These are phyloP conservation scores for Pachyrhynchus sulphureomaculatus DNA, from an alignment of 1,140 invertebrate genomes.

Conservation along the genomic window DNA sequence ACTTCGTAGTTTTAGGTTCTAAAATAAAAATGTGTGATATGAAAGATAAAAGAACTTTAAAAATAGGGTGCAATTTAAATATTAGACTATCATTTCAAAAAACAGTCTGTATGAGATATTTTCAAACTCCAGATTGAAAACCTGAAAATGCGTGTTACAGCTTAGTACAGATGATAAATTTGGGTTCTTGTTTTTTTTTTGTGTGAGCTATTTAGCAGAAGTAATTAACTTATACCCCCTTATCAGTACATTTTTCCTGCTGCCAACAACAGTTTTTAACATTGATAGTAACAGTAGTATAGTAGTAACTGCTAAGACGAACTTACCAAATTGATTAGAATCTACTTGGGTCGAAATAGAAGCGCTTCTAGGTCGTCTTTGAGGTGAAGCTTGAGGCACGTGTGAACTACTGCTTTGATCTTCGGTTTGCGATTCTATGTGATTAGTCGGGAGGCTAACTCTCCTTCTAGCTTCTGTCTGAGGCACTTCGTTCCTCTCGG, in stretches of 20 bases:
- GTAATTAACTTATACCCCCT: too few relatives aligned
- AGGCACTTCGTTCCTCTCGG: constrained; percentile 31
- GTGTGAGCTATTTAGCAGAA: too few relatives aligned
- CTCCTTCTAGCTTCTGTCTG: constrained; percentile 48
- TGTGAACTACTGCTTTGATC: constrained; percentile 37
- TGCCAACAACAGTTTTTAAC: too few relatives aligned
- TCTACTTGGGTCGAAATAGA: constrained; percentile 79
- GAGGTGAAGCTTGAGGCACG: constrained; percentile 55
- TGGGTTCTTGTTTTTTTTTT: too few relatives aligned
- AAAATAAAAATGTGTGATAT: background rate
- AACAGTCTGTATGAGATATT: too few relatives aligned
- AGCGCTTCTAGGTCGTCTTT: constrained; percentile 70
- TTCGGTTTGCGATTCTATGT: constrained; percentile 52
- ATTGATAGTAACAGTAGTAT: too few relatives aligned
- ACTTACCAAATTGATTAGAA: constrained; percentile 76
- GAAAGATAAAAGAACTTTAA: background rate
- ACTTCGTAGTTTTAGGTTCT: constrained; percentile 32
- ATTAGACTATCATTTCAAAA: too few relatives aligned
- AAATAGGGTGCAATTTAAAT: constrained; percentile 13
- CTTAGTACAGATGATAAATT: too few relatives aligned
- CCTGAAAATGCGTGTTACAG: too few relatives aligned
- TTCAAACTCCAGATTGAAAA: too few relatives aligned
- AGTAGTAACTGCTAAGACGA: too few relatives aligned
- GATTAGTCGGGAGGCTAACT: constrained; percentile 64
- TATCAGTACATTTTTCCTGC: too few relatives aligned